Evolutionary conservation across 2,888 invertebrate genomes (phyloP).

Genomic region (Rhagonycha fulva): DNA sequence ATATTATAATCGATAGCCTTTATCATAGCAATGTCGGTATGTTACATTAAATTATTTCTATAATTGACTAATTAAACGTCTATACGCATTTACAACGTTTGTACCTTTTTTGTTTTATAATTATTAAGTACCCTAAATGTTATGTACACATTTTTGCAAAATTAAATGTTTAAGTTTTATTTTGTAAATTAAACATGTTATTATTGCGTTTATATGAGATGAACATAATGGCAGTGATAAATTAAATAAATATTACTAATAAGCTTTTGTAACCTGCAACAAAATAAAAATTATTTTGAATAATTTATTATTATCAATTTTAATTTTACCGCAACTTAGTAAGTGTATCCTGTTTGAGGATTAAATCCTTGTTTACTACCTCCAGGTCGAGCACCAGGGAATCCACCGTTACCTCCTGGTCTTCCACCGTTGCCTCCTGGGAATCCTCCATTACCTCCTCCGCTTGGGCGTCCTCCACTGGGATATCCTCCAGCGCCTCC

Average conservation of each 20-base stretch:
- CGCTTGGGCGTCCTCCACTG: constrained; percentile 35
- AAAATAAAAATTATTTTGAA: background rate
- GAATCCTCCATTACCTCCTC: constrained; percentile 35
- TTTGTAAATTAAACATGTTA: background rate
- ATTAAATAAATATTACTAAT: constrained; percentile 22
- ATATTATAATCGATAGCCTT: constrained; percentile 20
- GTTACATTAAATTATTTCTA: constrained; percentile 2
- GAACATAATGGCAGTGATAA: constrained; percentile 19
- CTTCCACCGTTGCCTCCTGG: constrained; percentile 37
- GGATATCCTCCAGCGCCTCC: constrained; percentile 36
- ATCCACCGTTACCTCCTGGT: constrained; percentile 29
- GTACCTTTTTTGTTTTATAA: background rate
- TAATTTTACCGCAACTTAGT: constrained; percentile 42
- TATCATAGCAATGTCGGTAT: constrained; percentile 34
- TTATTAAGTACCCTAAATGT: background rate
- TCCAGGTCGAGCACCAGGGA: constrained; percentile 42
- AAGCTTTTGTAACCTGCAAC: constrained; percentile 2
- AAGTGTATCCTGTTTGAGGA: constrained; percentile 56
- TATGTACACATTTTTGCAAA: background rate
- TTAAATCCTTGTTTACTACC: constrained; percentile 52
- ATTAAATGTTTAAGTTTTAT: background rate
- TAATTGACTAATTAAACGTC: background rate
- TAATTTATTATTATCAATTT: background rate
- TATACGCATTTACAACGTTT: background rate
- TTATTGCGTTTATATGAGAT: constrained; percentile 2